Base-by-base conservation (phyloP, 2,797 vertebrate species). In the Crenichthys baileyi region DNA sequence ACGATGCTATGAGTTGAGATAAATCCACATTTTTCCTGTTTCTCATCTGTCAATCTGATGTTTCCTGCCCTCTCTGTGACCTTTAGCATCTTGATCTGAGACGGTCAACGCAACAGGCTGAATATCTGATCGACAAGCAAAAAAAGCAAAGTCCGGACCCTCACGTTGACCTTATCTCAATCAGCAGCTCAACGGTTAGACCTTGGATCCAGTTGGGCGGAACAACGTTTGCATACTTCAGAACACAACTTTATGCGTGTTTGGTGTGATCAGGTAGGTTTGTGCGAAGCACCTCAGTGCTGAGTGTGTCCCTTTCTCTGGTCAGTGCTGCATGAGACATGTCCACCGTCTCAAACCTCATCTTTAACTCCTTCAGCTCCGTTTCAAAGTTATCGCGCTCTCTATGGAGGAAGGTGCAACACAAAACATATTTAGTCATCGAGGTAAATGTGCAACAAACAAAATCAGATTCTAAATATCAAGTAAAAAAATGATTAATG, bases 381-480 rank as follows among this genome's bases (percentile, higher is more conserved):
- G 91, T 90, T 92, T 99, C 98, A 87, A 98, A 94, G 65, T 86
- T 67, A 90, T 99, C 98, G 11, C 98, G 95, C 58, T 99, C 98
- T 77, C 98, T 99, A 74, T 76, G 70, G 90, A 91, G 68, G 81
- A 55, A 50, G 82, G 3, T 8, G 16, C 12, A 63, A 63, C 22
- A 18, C n/a, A 44, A 53, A 12, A 22, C 31, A 31, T 22, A 24
- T 11, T 36, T 36, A 36, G 36, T 36, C 36, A 36, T 36, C 4
- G 36, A 16, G 31, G 6, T 22, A 13, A 39, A 67, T 24, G 63
- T 24, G 63, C 9, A 39, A 24, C 31, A 3, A 36, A 11, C 63
- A 24, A 24, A 55, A 36, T 0, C 22, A 74, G n/a, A 11, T 70
- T 39, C 36, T 39, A 65, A 75, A 71, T 3, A 29, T 5, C 9